Base-by-base conservation (phyloP, 2,888 invertebrate genomes). In the Schizotus pectinicornis region DNA sequence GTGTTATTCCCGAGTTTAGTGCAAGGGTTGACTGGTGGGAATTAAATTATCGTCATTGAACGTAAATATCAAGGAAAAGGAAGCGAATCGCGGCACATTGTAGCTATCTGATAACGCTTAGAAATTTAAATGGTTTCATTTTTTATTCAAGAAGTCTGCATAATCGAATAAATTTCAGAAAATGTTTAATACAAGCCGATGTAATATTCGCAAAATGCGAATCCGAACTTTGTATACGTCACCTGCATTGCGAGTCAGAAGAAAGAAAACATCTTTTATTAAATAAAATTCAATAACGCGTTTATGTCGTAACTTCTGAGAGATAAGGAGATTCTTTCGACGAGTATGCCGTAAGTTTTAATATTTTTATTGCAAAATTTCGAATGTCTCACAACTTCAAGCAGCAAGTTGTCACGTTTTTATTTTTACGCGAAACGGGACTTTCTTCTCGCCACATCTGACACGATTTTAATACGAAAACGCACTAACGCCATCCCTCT, bases 201-300 rank as follows among this genome's bases (percentile, higher is more conserved):
- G 34, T 42, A 37, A 35, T 22, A 39, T 47, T 55, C 43, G 14
- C 22, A 42, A 39, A 50, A 56, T 49, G 39, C 33, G 12, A 51
- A 56, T 45, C 45, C n/a, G 14, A 45, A 39, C 30, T 37, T 42
- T 53, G 51, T 35, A 30, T 31, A 12, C 45, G 38, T 42, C 51
- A 57, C 39, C 51, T 52, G 57, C 46, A 39, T 14, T 43, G 38
- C 42, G 48, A 52, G 36, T 6, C 5, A 31, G 31, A 37, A 56
- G 35, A 22, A 50, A 34, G 35, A 33, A 47, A 53, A 53, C 51
- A 53, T 52, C 42, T 53, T 48, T 58, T 58, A 58, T 58, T 58
- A 53, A 58, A 52, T 52, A 53, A 46, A 58, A 58, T 41, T 58
- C 58, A 48, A 58, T 58, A 58, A 41, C 39, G 22, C 42, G 49